Base-by-base conservation (phyloP, 2,888 invertebrate species). In the Yponomeuta plumbellus region DNA sequence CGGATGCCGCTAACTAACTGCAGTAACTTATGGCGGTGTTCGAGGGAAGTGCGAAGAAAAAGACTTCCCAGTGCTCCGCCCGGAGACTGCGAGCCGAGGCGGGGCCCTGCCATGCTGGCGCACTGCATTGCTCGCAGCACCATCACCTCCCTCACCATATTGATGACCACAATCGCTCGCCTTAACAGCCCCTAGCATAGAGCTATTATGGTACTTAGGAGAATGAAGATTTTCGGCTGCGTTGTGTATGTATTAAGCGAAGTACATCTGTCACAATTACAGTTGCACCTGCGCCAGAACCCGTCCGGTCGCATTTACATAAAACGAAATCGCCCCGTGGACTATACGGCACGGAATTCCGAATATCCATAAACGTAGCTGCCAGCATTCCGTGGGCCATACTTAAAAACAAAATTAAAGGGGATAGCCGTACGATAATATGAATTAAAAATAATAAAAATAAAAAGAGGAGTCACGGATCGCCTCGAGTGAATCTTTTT, bases 401-500 rank as follows among this genome's bases (percentile, higher is more conserved):
- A 90, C 89, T 91, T 90, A 90, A 91, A 91, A 89, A 89, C 90
- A 88, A 91, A 91, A 91, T 90, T 91, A 90, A 91, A 91, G 91
- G 88, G 91, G 88, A 89, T 88, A 88, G 88, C 89, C 85, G 81
- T 86, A 88, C 89, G 88, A 90, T 91, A 90, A 90, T 90, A 91
- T 90, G 90, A 90, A 90, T 91, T 89, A 90, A 90, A 90, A 91
- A 90, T 88, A 89, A 89, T 88, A 89, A 89, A 52, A 89, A 85
- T 84, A 88, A 89, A 89, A 90, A 89, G 88, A 89, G 82, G 80
- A 90, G 89, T 89, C 90, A 90, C 89, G 90, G 91, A 88, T 88
- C 91, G 91, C 90, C 89, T 82, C 88, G 88, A 87, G 90, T 81
- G 73, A 61, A 64, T 69, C 85, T 88, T 87, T 89, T 85, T 85